Evolutionary conservation across 2,113 vertebrate species (phyloP).

Genomic region (Pterophyllum scalare): DNA sequence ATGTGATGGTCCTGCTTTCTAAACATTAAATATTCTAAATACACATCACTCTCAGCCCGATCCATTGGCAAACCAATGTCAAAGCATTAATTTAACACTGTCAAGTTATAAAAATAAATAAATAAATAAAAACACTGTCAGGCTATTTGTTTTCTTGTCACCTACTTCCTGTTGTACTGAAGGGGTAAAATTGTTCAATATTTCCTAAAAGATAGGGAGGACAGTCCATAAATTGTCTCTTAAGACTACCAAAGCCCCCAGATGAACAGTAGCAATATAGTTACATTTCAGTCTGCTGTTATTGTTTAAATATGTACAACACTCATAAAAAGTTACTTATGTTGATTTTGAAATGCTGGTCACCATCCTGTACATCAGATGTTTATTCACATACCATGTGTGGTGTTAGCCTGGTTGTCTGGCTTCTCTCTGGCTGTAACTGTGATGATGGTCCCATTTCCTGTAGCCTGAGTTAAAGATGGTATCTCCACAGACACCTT

Average conservation of each 20-base stretch:
- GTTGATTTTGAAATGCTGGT: background rate
- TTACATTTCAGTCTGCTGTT: accelerated
- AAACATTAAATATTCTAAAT: too few species aligned
- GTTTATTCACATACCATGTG: too few species aligned
- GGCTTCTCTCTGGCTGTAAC: background rate
- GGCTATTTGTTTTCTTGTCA: background rate
- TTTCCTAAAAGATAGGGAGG: too few species aligned
- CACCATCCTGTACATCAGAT: background rate
- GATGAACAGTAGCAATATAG: background rate
- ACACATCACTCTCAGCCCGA: too few species aligned
- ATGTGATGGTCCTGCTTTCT: background rate
- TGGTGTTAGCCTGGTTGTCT: accelerated
- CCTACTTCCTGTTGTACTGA: background rate
- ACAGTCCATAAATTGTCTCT: background rate
- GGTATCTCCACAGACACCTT: background rate
- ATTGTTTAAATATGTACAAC: accelerated
- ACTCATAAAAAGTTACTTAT: accelerated
- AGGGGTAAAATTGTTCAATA: too few species aligned
- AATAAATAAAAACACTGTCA: too few species aligned
- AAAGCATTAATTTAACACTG: background rate
- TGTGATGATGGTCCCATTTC: slow-evolving; percentile 44
- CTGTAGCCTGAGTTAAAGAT: accelerated
- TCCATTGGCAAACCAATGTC: too few species aligned
- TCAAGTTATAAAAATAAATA: too few species aligned
- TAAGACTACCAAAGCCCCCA: accelerated